Percentiles rank a stretch among this genome's conserved stretches.
Evolutionary conservation across 1,140 invertebrate genomes (phyloP).

Genomic region (Mya arenaria): DNA sequence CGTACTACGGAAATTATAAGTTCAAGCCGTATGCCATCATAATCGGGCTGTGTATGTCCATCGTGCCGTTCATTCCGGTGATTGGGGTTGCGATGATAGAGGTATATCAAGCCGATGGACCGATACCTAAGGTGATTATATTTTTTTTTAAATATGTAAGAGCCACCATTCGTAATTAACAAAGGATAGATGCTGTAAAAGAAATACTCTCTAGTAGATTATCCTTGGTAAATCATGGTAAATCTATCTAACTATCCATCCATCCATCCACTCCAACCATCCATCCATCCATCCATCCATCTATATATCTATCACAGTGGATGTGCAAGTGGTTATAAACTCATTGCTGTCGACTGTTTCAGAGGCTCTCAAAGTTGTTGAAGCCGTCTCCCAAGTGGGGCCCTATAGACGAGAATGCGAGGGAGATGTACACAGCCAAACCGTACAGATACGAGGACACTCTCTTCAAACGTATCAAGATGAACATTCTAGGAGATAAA

Average conservation of each 20-base stretch:
- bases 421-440: background rate
- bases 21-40: slow-evolving; percentile 68
- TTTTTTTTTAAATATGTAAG: background rate
- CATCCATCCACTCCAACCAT: background rate
- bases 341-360: background rate
- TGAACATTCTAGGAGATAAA: slow-evolving; percentile 19
- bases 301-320: background rate
- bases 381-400: slow-evolving; percentile 55
- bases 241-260: too few species aligned
- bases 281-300: background rate
- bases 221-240: too few species aligned
- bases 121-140: slow-evolving; percentile 47
- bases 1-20: slow-evolving; percentile 70
- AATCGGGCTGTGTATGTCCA: slow-evolving; percentile 63
- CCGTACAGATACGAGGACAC: slow-evolving; percentile 26
- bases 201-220: too few species aligned
- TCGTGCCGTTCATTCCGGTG: slow-evolving; percentile 63
- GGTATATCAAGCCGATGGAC: slow-evolving; percentile 41
- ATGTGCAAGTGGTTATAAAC: background rate
- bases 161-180: background rate
- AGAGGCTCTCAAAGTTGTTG: slow-evolving; percentile 47
- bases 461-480: background rate
- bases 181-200: too few species aligned
- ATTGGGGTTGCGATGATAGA: slow-evolving; percentile 55
- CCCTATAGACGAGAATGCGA: slow-evolving; percentile 25